phyloP scores from a whole-genome alignment of 1,140 invertebrate species.

The Neotoxoptera formosana region DNA sequence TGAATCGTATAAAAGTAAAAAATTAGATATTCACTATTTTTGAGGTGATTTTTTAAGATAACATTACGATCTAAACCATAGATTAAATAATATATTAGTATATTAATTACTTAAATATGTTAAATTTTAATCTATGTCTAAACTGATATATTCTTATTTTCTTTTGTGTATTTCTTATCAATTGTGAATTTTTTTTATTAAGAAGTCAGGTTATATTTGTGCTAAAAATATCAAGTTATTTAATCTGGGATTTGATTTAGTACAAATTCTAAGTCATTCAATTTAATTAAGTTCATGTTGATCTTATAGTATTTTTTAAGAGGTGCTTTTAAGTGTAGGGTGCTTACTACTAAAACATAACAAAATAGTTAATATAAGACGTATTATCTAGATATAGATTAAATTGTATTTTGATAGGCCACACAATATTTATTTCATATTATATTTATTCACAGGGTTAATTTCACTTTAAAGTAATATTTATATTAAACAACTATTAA shows the following conservation, averaged over 20 bases:
- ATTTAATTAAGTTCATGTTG: not conserved
- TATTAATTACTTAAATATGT: not conserved
- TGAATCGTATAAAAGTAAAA: not conserved
- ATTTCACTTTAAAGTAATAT: conserved; percentile 12
- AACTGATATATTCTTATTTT: not conserved
- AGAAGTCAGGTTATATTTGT: not conserved
- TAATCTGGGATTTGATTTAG: not conserved
- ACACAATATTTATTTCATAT: conserved; percentile 26
- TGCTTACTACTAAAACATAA: not conserved
- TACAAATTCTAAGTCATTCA: not conserved
- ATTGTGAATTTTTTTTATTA: not conserved
- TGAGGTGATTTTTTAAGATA: not conserved
- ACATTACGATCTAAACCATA: not conserved
- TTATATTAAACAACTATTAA: not conserved
- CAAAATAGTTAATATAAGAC: not conserved
- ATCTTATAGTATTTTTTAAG: conserved; percentile 11
- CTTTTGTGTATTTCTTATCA: not conserved
- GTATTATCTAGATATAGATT: not conserved
- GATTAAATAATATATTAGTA: conserved; percentile 2
- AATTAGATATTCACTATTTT: not conserved
- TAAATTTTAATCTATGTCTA: not conserved
- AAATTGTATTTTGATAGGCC: not conserved
- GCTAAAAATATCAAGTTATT: not conserved
- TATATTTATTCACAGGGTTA: conserved; percentile 33
- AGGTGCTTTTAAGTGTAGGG: conserved; percentile 38